phyloP scores from a whole-genome alignment of 2,888 invertebrate species.

The Melieria omissa region DNA sequence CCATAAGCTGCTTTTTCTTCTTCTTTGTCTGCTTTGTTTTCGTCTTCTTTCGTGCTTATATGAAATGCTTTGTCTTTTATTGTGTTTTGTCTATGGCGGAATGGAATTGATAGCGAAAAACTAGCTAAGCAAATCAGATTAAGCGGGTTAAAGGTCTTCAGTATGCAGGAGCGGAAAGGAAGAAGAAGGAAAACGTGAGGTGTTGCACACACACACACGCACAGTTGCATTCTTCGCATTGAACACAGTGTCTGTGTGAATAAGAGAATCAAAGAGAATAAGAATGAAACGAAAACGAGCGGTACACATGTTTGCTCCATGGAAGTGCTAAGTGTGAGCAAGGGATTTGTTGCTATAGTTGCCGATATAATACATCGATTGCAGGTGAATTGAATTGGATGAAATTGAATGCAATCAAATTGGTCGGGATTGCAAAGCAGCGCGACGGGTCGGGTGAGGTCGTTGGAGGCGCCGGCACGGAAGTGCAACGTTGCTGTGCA shows the following conservation, averaged over 20 bases:
- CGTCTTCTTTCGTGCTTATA: too few relatives aligned
- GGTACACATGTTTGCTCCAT: too few relatives aligned
- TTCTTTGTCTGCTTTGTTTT: too few relatives aligned
- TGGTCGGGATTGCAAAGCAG: slow-evolving; percentile 18
- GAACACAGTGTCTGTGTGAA: background rate
- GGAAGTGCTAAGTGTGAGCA: too few relatives aligned
- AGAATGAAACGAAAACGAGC: too few relatives aligned
- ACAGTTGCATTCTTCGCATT: slow-evolving; percentile 5
- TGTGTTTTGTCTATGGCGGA: background rate
- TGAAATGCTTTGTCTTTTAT: background rate
- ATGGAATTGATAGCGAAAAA: slow-evolving; percentile 1
- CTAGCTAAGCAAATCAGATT: slow-evolving; percentile 14
- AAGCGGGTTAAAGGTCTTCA: background rate
- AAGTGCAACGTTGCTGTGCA: background rate
- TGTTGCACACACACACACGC: background rate
- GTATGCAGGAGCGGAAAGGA: background rate
- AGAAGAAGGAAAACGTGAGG: background rate
- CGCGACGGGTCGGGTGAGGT: background rate
- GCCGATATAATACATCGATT: slow-evolving; percentile 5
- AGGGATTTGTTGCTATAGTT: too few relatives aligned
- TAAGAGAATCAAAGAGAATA: too few relatives aligned
- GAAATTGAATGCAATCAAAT: slow-evolving; percentile 13
- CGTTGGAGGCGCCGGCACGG: background rate
- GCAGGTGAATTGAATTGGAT: slow-evolving; percentile 5
- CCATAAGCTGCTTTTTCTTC: too few relatives aligned